Evolutionary conservation across 2,113 vertebrate genomes (phyloP).

Genomic region (Puntigrus tetrazona): DNA sequence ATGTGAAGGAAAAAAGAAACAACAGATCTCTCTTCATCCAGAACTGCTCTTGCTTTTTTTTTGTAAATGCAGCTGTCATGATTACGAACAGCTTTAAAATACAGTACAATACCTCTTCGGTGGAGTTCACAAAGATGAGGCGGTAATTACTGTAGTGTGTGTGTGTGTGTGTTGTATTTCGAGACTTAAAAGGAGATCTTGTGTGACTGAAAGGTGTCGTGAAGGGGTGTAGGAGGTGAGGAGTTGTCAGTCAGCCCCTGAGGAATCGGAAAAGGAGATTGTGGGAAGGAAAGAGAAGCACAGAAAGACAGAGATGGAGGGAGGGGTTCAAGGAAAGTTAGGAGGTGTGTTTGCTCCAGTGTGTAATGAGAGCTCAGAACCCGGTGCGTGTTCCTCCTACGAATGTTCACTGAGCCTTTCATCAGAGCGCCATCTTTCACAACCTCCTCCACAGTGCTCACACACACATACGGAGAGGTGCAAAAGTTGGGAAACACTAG

Average conservation of each 20-base stretch:
- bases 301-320: background rate
- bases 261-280: constrained; percentile 17
- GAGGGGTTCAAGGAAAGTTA: background rate
- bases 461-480: background rate
- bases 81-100: background rate
- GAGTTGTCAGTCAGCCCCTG: constrained; percentile 34
- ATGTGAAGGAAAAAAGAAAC: constrained; percentile 12
- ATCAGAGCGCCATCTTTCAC: background rate
- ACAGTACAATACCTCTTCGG: constrained; percentile 15
- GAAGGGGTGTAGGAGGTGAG: constrained; percentile 33
- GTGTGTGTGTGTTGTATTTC: constrained; percentile 10
- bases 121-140: constrained; percentile 20
- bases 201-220: constrained; percentile 22
- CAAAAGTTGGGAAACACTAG: background rate
- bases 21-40: constrained; percentile 28
- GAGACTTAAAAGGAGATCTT: constrained; percentile 11
- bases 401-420: constrained; percentile 44
- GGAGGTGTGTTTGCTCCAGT: background rate
- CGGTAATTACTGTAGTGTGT: constrained; percentile 6
- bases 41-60: background rate
- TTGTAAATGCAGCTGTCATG: constrained; percentile 33
- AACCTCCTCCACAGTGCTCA: background rate
- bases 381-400: constrained; percentile 30
- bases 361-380: constrained; percentile 31
- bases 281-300: constrained; percentile 14